Evolutionary conservation across 2,888 invertebrate species (phyloP), one percentile per base, ranked within the genome.

Genomic region (Stenolophus ochropezus): DNA sequence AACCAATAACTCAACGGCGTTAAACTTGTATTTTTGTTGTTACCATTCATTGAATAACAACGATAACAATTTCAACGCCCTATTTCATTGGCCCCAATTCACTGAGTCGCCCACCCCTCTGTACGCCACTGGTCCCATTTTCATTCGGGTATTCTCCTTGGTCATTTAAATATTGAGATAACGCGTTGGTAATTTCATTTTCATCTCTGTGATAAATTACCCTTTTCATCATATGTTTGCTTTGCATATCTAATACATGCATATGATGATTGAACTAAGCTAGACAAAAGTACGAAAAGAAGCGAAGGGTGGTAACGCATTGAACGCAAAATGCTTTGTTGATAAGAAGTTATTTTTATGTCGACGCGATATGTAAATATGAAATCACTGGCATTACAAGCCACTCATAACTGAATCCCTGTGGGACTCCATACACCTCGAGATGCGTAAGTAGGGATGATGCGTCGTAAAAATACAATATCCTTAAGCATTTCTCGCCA

Each of bases 391-490:
- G 61, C 65, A 78, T 65, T 78, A 61, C 78, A 18, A 53, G 51
- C 33, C 61, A 65, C 65, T 78, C 78, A 78, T 78, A 78, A 78
- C 61, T 78, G 20, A 78, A 78, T 78, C 78, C 78, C 78, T 78
- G 78, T 78, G 78, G 78, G 78, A 78, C 23, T 16, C 23, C n/a
- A 74, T 27, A 27, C 65, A 69, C 65, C 65, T 69, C 65, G 20
- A 53, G 56, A 16, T 25, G 51, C 14, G 6, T 53, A 75, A 75
- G 74, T 21, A 51, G 74, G 74, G 86, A 85, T 84, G 86, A 84
- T 85, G 86, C 86, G 83, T 87, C 87, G 87, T 88, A 88, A 87
- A 87, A 87, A 87, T 86, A 87, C 86, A 87, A 87, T 87, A 87
- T 86, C 85, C 85, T 47, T 53, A 21, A 74, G 74, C 74, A 74